These are phyloP conservation scores for Diacarnus erythraeanus DNA, from an alignment of 37 sponge, comb jelly and placozoan genomes.

Conservation along the genomic window DNA sequence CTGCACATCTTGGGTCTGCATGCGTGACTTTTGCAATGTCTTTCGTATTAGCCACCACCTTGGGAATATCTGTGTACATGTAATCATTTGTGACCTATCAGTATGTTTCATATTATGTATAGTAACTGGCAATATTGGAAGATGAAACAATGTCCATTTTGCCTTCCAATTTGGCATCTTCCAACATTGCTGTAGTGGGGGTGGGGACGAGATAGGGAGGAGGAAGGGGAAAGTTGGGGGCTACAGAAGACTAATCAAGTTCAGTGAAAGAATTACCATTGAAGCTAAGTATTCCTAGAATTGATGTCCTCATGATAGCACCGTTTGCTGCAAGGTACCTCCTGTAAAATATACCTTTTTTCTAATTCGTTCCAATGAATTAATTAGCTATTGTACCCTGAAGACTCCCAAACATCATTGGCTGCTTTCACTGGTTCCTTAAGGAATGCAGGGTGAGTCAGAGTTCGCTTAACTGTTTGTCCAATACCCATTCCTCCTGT, in stretches of 20 bases:
- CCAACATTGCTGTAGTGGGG: too few relatives aligned
- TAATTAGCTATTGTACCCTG: constrained; percentile 44
- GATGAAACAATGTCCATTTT: too few relatives aligned
- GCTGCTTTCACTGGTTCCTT: constrained; percentile 78
- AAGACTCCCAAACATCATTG: constrained; percentile 73
- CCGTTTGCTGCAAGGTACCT: constrained; percentile 88
- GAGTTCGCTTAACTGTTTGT: constrained; percentile 36
- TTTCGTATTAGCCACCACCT: constrained; percentile 65
- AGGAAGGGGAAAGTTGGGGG: too few relatives aligned
- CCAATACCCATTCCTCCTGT: constrained; percentile 94
- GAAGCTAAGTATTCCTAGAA: constrained; percentile 76
- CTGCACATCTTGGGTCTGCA: constrained; percentile 89
- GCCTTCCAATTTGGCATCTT: too few relatives aligned
- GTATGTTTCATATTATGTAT: too few relatives aligned
- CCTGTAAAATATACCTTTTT: constrained; percentile 3
- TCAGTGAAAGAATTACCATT: constrained; percentile 48
- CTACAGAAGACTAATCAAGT: too few relatives aligned
- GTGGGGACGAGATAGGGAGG: too few relatives aligned
- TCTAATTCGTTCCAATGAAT: neutral
- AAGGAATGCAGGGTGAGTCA: constrained; percentile 48
- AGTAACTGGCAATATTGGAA: too few relatives aligned
- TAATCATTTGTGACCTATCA: too few relatives aligned
- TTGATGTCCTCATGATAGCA: constrained; percentile 87
- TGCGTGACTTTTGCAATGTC: constrained; percentile 73
- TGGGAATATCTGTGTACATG: constrained; percentile 73